Percentiles rank a stretch among this genome's conserved stretches.
Conservation (phyloP, 1,140 invertebrate genomes). For the Acromyrmex echinatior region DNA sequence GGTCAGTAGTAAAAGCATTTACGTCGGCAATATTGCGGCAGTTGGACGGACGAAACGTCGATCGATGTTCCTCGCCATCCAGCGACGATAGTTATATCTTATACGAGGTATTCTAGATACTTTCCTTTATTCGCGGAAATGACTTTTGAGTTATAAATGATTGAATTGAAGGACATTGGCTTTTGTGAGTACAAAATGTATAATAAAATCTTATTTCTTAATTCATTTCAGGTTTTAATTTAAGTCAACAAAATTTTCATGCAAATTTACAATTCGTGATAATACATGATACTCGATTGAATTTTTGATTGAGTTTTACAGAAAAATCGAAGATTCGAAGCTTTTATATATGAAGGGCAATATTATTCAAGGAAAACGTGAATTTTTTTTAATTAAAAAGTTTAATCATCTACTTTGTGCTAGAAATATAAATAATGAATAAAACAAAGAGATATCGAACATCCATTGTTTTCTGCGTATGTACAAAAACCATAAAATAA, state of each 20-base stretch:
- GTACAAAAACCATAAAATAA: conserved; percentile 47
- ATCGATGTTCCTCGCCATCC: conserved; percentile 24
- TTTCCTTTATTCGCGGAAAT: conserved; percentile 17
- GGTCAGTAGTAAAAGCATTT: conserved; percentile 73
- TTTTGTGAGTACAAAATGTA: neutral
- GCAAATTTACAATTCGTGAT: neutral
- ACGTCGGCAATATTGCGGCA: conserved; percentile 65
- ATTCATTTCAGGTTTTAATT: neutral
- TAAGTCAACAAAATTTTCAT: neutral
- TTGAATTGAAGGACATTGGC: neutral
- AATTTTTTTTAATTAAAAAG: neutral
- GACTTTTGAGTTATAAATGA: neutral
- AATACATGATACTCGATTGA: neutral
- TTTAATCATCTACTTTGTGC: neutral
- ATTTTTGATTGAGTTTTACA: neutral
- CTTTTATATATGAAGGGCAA: neutral
- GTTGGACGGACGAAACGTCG: conserved; percentile 14
- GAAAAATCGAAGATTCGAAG: neutral
- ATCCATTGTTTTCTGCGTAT: conserved; percentile 5
- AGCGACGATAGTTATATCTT: conserved; percentile 32
- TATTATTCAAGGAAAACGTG: neutral
- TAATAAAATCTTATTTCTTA: neutral
- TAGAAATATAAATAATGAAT: neutral
- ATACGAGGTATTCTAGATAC: neutral
- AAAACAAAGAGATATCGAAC: conserved; percentile 16